Base-by-base conservation (phyloP, 2,797 vertebrate species). In the Epinephelus awoara region DNA sequence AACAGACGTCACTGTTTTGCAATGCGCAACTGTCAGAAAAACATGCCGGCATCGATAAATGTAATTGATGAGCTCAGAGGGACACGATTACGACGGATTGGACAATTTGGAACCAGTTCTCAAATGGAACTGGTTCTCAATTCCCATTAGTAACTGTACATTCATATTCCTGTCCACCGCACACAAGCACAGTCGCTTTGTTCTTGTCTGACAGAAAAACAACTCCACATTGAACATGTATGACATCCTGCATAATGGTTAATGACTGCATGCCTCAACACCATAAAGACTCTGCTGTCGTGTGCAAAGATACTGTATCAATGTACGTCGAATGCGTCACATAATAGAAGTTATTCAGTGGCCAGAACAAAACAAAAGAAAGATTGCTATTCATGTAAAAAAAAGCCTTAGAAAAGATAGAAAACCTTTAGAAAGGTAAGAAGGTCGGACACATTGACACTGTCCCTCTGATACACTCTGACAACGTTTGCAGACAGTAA, bases 231-330 rank as follows among this genome's bases (percentile, higher is more conserved):
- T 69, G 57, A 86, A 85, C 72, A 18, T 19, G 79, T 58, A 56
- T 77, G 82, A 85, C 75, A 69, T 62, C 57, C 58, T 65, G 55
- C 72, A 75, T 86, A 85, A 89, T 79, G 49, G 65, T 59, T 51
- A 50, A 65, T 72, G 75, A 69, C 67, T 69, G 55, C 18, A 27
- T 65, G 42, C 70, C 46, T 71, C 56, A 46, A 12, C 8, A 25
- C 5, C 3, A 67, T 21, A 73, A 52, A 49, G 38, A 29, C 15
- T 59, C 44, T 58, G 18, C 44, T 42, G 49, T 64, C 78, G 38
- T 75, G 64, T 63, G n/a, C 61, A 54, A 61, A 80, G 66, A 77
- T 6, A 70, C 67, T 63, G 55, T 12, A 67, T 77, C 49, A 72
- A 66, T 83, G 63, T 62, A 72, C 40, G 67, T 62, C 11, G 44